Evolutionary conservation across 2,797 vertebrate genomes (phyloP).

Genomic region (Tapera naevia): DNA sequence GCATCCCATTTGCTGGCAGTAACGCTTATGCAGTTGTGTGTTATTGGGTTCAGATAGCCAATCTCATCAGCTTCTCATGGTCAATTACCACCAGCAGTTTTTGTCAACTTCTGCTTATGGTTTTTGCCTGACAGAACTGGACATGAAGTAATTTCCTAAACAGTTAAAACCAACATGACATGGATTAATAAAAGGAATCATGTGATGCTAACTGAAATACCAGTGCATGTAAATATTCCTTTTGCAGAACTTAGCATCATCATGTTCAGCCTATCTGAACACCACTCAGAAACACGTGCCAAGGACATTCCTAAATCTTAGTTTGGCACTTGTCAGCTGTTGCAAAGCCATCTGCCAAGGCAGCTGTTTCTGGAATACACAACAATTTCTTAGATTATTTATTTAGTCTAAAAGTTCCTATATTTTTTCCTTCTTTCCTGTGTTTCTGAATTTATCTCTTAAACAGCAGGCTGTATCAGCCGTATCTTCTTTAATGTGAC

Average conservation of each 20-base stretch:
- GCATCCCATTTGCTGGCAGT: not conserved
- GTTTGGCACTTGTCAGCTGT: slow-evolving; percentile 6
- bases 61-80: not conserved
- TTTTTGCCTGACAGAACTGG: not conserved
- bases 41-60: not conserved
- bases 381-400: not conserved
- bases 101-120: not conserved
- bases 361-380: slow-evolving; percentile 29
- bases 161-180: not conserved
- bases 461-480: not conserved
- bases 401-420: not conserved
- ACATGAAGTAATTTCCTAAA: not conserved
- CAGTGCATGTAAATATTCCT: not conserved
- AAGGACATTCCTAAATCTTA: not conserved
- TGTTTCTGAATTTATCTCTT: not conserved
- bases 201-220: not conserved
- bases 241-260: not conserved
- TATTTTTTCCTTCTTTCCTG: not conserved
- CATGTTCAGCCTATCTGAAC: not conserved
- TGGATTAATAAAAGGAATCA: not conserved
- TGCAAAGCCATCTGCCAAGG: slow-evolving; percentile 36
- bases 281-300: not conserved
- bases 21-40: not conserved
- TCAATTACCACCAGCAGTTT: not conserved
- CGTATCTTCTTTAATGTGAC: not conserved